These are phyloP conservation scores for Drosophila neutralis DNA, from an alignment of 2,888 invertebrate species.

Conservation along the genomic window DNA sequence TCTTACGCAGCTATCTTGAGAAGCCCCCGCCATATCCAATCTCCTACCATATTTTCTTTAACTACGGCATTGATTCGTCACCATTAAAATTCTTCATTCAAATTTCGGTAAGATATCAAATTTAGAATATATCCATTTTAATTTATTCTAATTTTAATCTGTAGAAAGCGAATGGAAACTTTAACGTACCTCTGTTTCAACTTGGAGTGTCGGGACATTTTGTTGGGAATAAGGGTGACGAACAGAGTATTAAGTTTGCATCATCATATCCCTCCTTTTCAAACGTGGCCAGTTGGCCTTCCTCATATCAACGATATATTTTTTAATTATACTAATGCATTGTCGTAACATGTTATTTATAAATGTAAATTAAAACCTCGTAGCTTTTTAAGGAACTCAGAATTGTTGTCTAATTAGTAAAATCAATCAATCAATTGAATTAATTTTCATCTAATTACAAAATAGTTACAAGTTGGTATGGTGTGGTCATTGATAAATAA, in stretches of 20 bases:
- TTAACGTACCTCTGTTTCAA: constrained; percentile 72
- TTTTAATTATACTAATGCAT: constrained; percentile 50
- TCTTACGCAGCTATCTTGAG: constrained; percentile 60
- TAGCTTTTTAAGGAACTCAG: background rate
- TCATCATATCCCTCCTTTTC: constrained; percentile 85
- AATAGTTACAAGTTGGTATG: background rate
- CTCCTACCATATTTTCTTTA: constrained; percentile 70
- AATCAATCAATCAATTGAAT: background rate
- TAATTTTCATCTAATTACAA: background rate
- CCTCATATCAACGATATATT: constrained; percentile 84
- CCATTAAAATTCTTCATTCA: constrained; percentile 71
- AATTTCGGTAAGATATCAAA: constrained; percentile 40
- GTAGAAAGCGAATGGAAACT: constrained; percentile 57
- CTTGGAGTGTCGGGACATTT: constrained; percentile 85
- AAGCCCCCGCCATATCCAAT: constrained; percentile 47
- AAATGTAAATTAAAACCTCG: background rate
- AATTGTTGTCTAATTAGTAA: background rate
- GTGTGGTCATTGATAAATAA: background rate
- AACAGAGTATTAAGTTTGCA: constrained; percentile 83
- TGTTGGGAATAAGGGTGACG: constrained; percentile 83
- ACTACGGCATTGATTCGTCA: constrained; percentile 64
- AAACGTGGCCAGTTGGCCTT: constrained; percentile 85
- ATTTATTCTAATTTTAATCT: background rate
- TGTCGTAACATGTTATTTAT: background rate
- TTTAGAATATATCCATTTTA: background rate